Base-by-base conservation (phyloP, 2,113 vertebrate genomes). In the Zeus faber region DNA sequence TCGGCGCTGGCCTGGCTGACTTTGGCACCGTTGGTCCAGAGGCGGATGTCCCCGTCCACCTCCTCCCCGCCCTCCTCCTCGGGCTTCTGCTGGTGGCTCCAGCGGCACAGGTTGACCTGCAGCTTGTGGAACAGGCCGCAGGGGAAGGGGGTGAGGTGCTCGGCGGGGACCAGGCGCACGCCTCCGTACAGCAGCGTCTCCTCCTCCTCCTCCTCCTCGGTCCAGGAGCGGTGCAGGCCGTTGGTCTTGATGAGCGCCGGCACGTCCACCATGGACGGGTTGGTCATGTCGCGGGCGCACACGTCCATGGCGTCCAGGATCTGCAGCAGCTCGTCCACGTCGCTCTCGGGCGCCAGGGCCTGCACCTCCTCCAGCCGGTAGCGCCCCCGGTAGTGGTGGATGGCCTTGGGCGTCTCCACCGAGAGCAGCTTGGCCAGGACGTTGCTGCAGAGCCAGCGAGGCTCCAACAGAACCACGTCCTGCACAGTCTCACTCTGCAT, bases 401-500 rank as follows among this genome's bases (percentile, higher is more conserved):
- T 94, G 61, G 96, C 96, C 77, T 96, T 94, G 0, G 95, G 95
- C 4, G 91, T 95, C 82, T 99, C 97, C 40, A 93, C 86, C 0
- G 95, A 98, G 0, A 99, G 89, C 67, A 99, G 89, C 72, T 88
- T 93, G 58, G 91, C 94, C 21, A 99, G 90, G 44, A 98, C 83
- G 5, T 69, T 89, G 82, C 90, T 91, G 81, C 96, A 98, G 29
- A 98, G 91, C 97, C 97, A 98, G 49, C 95, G 92, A 5, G 97
- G 97, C 79, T 99, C 97, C 80, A 99, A 80, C 44, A 98, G 89
- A n/a, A 99, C 91, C 11, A 99, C 94, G 0, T 98, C 96, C 87
- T 98, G 97, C 18, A 98, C 93, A 0, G 96, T 98, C 85, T 98
- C 97, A 59, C 96, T 98, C 87, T 98, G 97, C 91, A 99, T 95